Evolutionary conservation across 2,797 vertebrate genomes (phyloP).

Genomic region (Cichlasoma orientale): DNA sequence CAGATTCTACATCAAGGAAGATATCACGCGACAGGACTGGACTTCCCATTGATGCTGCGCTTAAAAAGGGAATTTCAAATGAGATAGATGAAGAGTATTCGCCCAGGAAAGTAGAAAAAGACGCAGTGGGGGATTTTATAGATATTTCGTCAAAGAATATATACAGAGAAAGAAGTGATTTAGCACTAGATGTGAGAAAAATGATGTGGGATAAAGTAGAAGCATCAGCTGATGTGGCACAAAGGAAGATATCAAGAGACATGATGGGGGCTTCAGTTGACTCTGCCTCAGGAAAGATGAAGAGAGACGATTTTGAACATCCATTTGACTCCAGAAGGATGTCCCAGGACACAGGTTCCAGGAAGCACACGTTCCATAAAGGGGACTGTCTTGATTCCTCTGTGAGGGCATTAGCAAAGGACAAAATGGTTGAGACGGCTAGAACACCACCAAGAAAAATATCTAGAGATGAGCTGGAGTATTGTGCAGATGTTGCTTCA

Average conservation of each 20-base stretch:
- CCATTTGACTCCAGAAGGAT: conserved; percentile 52
- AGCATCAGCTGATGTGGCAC: conserved; percentile 24
- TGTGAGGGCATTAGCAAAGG: conserved; percentile 41
- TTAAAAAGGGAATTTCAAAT: conserved; percentile 49
- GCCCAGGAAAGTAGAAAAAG: conserved; percentile 56
- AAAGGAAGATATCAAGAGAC: conserved; percentile 61
- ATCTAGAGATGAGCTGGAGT: conserved; percentile 69
- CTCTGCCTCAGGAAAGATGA: conserved; percentile 53
- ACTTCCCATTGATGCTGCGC: conserved; percentile 45
- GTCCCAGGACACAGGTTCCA: conserved; percentile 54
- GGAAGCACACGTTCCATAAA: conserved; percentile 50
- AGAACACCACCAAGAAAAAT: conserved; percentile 55
- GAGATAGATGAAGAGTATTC: conserved; percentile 60
- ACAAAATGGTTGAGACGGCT: conserved; percentile 50
- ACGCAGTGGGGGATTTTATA: conserved; percentile 47
- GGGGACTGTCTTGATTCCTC: conserved; percentile 61
- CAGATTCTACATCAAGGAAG: conserved; percentile 52
- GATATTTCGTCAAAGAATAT: conserved; percentile 52
- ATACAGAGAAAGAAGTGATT: conserved; percentile 60
- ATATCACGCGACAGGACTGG: conserved; percentile 62
- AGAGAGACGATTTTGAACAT: conserved; percentile 63
- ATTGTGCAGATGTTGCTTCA: conserved; percentile 44
- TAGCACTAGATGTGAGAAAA: conserved; percentile 63
- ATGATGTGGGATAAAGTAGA: conserved; percentile 69
- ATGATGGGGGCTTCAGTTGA: conserved; percentile 69